These are phyloP conservation scores for Cinclus cinclus DNA, from an alignment of 2,113 vertebrate species.

Conservation along the genomic window DNA sequence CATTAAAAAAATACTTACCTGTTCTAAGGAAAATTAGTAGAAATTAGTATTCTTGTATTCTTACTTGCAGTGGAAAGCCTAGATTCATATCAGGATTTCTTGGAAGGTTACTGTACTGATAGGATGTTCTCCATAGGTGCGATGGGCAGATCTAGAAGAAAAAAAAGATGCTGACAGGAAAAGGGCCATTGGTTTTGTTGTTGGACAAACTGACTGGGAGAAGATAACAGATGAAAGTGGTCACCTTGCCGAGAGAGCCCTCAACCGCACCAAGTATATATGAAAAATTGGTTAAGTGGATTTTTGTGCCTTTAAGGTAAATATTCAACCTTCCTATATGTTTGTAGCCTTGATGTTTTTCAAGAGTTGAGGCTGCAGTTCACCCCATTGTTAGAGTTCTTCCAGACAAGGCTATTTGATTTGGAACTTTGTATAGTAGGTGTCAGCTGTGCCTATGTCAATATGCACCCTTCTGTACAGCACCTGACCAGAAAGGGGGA, in stretches of 20 bases:
- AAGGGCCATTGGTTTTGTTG: conserved; percentile 97
- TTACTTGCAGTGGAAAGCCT: not conserved
- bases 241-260: conserved; percentile 93
- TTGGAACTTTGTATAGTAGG: not conserved
- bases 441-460: not conserved
- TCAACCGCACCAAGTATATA: conserved; percentile 99
- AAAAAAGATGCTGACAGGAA: conserved; percentile 97
- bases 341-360: not conserved
- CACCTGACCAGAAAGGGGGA: not conserved
- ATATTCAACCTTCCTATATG: not conserved
- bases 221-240: conserved; percentile 98
- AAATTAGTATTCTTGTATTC: not conserved
- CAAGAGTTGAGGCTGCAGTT: conserved; percentile 13
- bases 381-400: not conserved
- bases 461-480: not conserved
- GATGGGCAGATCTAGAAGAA: conserved; percentile 98
- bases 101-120: conserved; percentile 34
- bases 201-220: conserved; percentile 99
- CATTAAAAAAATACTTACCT: not conserved
- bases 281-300: conserved; percentile 77
- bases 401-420: not conserved
- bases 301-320: conserved; percentile 77
- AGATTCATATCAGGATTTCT: not conserved
- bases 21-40: not conserved
- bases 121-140: conserved; percentile 81